Percentiles rank a stretch among this genome's conserved stretches.
Evolutionary conservation across 2,113 vertebrate genomes (phyloP).

Genomic region (Heloderma charlesbogerti): DNA sequence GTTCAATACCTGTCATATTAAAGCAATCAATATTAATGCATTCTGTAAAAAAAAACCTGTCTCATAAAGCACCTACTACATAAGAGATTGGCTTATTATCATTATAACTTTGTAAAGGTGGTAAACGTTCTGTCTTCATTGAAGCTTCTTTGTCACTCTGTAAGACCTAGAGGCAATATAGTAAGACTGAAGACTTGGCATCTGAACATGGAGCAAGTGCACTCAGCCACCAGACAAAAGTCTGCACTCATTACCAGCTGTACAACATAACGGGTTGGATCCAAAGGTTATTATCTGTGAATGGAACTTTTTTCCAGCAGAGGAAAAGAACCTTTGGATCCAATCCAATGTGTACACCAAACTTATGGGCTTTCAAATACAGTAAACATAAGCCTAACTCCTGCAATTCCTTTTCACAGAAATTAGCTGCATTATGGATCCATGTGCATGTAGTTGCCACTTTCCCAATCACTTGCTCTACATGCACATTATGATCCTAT

Average conservation of each 20-base stretch:
- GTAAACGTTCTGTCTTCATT: neutral
- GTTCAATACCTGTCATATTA: constrained; percentile 86
- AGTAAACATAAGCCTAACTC: neutral
- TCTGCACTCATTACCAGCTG: neutral
- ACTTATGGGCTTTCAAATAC: neutral
- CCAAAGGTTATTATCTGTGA: neutral
- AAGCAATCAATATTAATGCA: constrained; percentile 14
- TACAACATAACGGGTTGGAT: neutral
- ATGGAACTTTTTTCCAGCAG: neutral
- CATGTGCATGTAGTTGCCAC: no score
- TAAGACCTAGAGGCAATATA: neutral
- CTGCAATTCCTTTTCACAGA: neutral
- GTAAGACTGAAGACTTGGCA: neutral
- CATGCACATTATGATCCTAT: no score
- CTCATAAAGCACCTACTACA: neutral
- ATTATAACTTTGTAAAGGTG: neutral
- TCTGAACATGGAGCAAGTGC: neutral
- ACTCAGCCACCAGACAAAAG: neutral
- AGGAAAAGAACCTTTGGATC: neutral
- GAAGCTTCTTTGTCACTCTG: neutral
- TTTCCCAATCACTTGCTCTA: no score
- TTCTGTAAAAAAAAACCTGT: neutral
- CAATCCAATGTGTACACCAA: neutral
- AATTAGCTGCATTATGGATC: no score
- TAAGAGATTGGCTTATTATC: neutral